Conservation (phyloP, 2,113 vertebrate species). For the Rhegmatorhina hoffmannsi region DNA sequence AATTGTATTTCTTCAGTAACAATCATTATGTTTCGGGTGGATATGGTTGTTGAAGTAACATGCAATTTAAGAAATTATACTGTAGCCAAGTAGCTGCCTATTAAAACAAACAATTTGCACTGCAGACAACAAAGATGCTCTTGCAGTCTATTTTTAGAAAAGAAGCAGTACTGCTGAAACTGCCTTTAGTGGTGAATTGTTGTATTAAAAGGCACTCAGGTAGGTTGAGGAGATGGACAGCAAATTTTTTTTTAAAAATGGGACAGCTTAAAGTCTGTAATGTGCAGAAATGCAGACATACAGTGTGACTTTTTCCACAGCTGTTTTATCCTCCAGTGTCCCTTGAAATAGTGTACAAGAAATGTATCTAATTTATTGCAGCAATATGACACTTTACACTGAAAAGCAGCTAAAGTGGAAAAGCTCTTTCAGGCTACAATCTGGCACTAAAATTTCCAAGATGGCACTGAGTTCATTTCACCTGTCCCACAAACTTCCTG, state of each 20-base stretch:
- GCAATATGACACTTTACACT: neutral
- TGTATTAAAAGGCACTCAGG: conserved; percentile 2
- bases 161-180: neutral
- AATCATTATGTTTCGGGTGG: neutral
- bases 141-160: conserved; percentile 14
- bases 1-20: neutral
- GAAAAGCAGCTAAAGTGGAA: neutral
- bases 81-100: neutral
- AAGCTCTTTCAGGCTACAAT: neutral
- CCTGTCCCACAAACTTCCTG: neutral
- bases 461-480: neutral
- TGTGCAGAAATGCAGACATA: neutral
- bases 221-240: neutral
- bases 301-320: neutral
- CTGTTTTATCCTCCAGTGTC: neutral
- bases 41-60: neutral
- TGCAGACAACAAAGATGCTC: neutral
- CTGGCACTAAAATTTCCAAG: neutral
- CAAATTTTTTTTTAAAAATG: neutral
- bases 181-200: neutral
- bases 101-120: neutral
- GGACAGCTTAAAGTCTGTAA: neutral
- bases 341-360: neutral
- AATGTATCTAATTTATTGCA: neutral
- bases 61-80: neutral